Evolutionary conservation across 1,140 invertebrate species (phyloP).

Genomic region (Diabrotica virgifera): DNA sequence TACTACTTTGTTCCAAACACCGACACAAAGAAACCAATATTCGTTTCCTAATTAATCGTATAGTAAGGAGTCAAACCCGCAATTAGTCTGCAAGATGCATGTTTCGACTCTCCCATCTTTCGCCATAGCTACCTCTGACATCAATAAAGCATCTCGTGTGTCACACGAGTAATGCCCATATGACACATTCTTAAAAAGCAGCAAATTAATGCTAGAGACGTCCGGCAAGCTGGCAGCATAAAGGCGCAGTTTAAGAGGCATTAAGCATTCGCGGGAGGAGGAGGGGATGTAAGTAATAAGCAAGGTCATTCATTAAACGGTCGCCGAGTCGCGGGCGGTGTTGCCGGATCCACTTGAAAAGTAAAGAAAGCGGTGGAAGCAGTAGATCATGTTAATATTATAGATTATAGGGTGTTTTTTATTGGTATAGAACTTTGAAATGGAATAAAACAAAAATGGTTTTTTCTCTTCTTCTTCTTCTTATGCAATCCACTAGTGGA

Average conservation of each 20-base stretch:
- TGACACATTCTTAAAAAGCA: conserved; percentile 2
- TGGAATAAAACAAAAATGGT: too few relatives aligned
- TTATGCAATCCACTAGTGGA: too few relatives aligned
- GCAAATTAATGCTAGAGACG: neutral
- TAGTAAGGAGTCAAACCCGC: neutral
- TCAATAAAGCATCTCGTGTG: neutral
- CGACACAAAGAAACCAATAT: too few relatives aligned
- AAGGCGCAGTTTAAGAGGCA: neutral
- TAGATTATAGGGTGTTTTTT: too few relatives aligned
- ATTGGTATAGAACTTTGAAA: too few relatives aligned
- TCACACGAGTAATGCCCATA: neutral
- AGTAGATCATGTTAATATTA: too few relatives aligned
- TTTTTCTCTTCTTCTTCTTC: too few relatives aligned
- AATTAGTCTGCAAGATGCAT: neutral
- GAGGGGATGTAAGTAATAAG: conserved; percentile 1
- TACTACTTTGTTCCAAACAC: too few relatives aligned
- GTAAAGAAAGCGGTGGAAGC: neutral
- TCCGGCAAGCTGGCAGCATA: neutral
- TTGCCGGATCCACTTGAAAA: neutral
- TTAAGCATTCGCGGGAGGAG: neutral
- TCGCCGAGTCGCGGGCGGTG: neutral
- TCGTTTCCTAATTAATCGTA: too few relatives aligned
- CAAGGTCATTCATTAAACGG: neutral
- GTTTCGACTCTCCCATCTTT: neutral
- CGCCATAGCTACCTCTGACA: neutral